Percentiles rank a stretch among this genome's conserved stretches.
These are phyloP conservation scores for Pterocles gutturalis DNA, from an alignment of 2,113 vertebrate genomes.

Conservation along the genomic window DNA sequence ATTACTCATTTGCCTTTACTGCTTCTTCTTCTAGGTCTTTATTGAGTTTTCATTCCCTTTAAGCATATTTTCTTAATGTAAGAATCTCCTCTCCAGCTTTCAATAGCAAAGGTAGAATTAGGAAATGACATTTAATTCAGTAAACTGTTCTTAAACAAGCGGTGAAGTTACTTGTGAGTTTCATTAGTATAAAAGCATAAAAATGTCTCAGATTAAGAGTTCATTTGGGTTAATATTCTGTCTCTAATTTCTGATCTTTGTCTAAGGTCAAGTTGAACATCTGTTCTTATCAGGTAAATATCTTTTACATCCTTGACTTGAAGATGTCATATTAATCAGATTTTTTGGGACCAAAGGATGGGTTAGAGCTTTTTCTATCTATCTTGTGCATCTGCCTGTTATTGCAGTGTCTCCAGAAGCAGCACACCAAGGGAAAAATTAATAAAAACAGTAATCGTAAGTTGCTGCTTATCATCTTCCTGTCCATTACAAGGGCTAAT, in stretches of 20 bases:
- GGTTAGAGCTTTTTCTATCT: background rate
- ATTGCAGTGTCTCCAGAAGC: constrained; percentile 5
- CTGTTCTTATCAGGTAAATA: background rate
- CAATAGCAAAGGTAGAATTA: background rate
- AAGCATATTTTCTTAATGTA: background rate
- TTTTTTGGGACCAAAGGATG: background rate
- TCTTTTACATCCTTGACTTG: background rate
- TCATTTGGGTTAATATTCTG: background rate
- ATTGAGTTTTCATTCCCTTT: background rate
- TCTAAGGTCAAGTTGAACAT: background rate
- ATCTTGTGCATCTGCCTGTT: background rate
- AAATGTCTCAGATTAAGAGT: background rate
- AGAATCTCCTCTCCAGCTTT: background rate
- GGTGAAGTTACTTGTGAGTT: background rate
- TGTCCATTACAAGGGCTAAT: background rate
- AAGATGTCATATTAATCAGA: background rate
- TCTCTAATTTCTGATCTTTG: background rate
- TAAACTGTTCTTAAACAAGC: background rate
- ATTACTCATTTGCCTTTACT: background rate
- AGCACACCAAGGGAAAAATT: constrained; percentile 27
- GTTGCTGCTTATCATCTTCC: constrained; percentile 51
- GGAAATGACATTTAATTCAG: background rate
- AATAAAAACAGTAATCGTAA: constrained; percentile 8
- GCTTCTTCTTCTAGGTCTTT: background rate
- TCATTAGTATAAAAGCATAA: background rate